Percentiles rank a stretch among this genome's conserved stretches.
phyloP scores from a whole-genome alignment of 2,113 vertebrate genomes.

The Lepus timidus region DNA sequence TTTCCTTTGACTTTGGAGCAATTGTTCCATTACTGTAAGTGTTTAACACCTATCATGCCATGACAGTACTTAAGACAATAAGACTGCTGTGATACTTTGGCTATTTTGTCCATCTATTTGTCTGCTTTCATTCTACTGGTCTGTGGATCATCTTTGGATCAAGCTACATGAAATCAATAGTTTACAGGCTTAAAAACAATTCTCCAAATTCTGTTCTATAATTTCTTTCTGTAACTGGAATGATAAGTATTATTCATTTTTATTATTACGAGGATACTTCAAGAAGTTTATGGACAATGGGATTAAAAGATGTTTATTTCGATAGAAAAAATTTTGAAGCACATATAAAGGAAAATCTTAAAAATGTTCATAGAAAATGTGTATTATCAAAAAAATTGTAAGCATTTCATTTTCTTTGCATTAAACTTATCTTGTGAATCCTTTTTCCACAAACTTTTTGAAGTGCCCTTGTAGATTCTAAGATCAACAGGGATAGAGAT shows the following conservation, averaged over 20 bases:
- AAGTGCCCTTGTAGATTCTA: background rate
- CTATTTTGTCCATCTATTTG: background rate
- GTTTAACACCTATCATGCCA: background rate
- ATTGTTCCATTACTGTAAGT: background rate
- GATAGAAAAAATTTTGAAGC: no score
- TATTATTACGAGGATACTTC: background rate
- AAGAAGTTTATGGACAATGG: no score
- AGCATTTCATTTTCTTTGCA: no score
- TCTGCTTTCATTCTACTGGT: background rate
- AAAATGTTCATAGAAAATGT: no score
- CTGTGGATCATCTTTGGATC: background rate
- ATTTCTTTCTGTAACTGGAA: background rate
- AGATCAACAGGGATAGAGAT: background rate
- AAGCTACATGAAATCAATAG: background rate
- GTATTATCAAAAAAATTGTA: no score
- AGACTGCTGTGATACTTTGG: background rate
- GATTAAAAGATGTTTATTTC: no score
- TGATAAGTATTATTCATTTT: background rate
- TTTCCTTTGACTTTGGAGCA: background rate
- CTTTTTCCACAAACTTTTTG: no score
- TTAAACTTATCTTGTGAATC: no score
- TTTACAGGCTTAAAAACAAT: background rate
- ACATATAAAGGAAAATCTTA: no score
- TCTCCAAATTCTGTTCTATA: background rate
- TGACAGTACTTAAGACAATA: background rate